These are phyloP conservation scores for Paralvinella palmiformis DNA, from an alignment of 1,140 invertebrate species.

Conservation along the genomic window DNA sequence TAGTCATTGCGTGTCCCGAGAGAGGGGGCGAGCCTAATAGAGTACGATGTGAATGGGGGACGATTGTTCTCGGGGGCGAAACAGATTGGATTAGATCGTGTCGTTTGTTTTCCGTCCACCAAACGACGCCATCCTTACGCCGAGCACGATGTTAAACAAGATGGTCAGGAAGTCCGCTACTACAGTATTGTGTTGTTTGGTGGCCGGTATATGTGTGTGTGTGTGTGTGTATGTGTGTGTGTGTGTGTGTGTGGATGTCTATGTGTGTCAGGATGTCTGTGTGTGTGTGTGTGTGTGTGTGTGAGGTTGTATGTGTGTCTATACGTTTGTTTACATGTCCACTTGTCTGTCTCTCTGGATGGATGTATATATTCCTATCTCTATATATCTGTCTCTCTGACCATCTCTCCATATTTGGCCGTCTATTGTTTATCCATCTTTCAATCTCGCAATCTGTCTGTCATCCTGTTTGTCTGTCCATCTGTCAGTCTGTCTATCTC, in stretches of 20 bases:
- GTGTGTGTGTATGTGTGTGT: constrained; percentile 25
- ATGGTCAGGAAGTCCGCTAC: not conserved
- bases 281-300: constrained; percentile 20
- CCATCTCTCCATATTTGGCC: not conserved
- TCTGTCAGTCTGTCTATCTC: not conserved
- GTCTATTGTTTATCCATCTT: not conserved
- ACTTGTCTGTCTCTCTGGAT: constrained; percentile 21
- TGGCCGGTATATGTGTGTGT: constrained; percentile 21
- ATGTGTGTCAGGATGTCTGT: constrained; percentile 9
- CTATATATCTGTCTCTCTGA: not conserved
- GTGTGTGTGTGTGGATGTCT: constrained; percentile 23
- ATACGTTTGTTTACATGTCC: constrained; percentile 21
- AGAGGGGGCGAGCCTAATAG: too few relatives aligned
- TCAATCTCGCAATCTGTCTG: not conserved
- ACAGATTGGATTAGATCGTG: constrained; percentile 18
- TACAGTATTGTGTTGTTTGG: constrained; percentile 11
- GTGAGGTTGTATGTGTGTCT: constrained; percentile 19
- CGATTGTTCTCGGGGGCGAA: constrained; percentile 22
- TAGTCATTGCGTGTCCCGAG: too few relatives aligned
- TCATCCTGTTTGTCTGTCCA: not conserved
- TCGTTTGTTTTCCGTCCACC: too few relatives aligned
- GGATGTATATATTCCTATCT: not conserved
- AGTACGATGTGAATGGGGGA: constrained; percentile 7
- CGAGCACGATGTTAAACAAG: too few relatives aligned
- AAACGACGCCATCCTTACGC: too few relatives aligned